Conservation (phyloP, 2,113 vertebrate species). For the Larimichthys polyactis region DNA sequence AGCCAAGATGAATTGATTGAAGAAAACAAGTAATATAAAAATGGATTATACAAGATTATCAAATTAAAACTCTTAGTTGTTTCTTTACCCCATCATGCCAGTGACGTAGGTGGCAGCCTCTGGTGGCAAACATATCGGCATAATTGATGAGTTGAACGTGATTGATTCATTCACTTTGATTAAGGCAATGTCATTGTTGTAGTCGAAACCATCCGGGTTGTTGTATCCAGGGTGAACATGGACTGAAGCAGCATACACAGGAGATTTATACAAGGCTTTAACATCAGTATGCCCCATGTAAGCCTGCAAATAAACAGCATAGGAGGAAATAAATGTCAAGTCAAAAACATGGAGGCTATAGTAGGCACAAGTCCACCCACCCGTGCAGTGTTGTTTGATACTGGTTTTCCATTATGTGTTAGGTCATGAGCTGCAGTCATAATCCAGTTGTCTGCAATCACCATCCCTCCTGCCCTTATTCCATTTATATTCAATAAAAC, state of each 20-base stretch:
- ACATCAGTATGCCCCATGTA: constrained; percentile 55
- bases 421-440: constrained; percentile 78
- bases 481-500: constrained; percentile 14
- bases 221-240: constrained; percentile 71
- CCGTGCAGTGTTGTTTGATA: fast-evolving
- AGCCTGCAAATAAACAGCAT: constrained; percentile 48
- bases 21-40: background rate
- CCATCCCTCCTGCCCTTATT: constrained; percentile 40
- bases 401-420: fast-evolving
- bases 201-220: fast-evolving
- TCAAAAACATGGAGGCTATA: background rate
- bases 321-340: background rate
- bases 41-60: background rate
- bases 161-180: constrained; percentile 62
- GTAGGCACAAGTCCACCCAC: constrained; percentile 26
- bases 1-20: background rate
- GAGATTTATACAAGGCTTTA: fast-evolving
- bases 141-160: constrained; percentile 63
- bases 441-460: constrained; percentile 78
- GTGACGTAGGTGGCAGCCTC: background rate
- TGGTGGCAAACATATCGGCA: constrained; percentile 79
- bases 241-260: constrained; percentile 26
- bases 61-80: background rate
- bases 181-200: constrained; percentile 77
- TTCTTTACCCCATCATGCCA: constrained; percentile 58